Percentiles rank a stretch among this genome's conserved stretches.
phyloP scores from a whole-genome alignment of 2,113 vertebrate species.

The Calidris pugnax region DNA sequence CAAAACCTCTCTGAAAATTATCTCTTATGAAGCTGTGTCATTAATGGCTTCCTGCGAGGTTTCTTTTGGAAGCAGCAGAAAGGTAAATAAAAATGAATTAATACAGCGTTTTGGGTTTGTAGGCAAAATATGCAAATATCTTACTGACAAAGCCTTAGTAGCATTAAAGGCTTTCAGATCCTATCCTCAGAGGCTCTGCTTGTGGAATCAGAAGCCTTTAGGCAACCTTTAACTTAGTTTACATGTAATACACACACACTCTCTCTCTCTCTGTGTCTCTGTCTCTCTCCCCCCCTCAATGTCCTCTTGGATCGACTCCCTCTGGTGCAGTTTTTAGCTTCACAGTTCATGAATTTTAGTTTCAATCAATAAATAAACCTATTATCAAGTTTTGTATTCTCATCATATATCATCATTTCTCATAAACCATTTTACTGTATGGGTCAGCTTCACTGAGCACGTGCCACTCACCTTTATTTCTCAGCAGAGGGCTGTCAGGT shows the following conservation, averaged over 20 bases:
- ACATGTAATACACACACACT: not conserved
- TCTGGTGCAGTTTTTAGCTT: constrained; percentile 66
- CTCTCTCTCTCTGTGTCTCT: too few relatives aligned
- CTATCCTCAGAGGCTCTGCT: constrained; percentile 29
- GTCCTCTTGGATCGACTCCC: constrained; percentile 60
- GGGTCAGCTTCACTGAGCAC: constrained; percentile 25
- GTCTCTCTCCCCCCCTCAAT: not conserved
- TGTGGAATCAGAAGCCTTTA: constrained; percentile 51
- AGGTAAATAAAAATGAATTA: constrained; percentile 71
- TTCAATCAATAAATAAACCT: constrained; percentile 77
- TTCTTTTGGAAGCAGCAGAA: constrained; percentile 50
- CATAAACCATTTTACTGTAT: constrained; percentile 51
- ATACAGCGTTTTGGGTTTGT: constrained; percentile 35
- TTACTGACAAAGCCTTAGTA: constrained; percentile 38
- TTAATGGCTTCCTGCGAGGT: constrained; percentile 53
- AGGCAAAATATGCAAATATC: constrained; percentile 57
- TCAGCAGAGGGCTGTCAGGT: constrained; percentile 5
- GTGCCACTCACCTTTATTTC: constrained; percentile 51
- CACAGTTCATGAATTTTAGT: constrained; percentile 79
- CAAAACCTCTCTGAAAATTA: constrained; percentile 55
- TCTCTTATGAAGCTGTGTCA: constrained; percentile 37
- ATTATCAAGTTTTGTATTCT: constrained; percentile 74
- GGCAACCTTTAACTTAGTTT: constrained; percentile 54
- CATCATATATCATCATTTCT: constrained; percentile 67
- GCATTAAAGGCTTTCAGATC: constrained; percentile 54